Evolutionary conservation across 2,888 invertebrate species (phyloP), one percentile per base, ranked within the genome.

Genomic region (Caradrina kadenii): DNA sequence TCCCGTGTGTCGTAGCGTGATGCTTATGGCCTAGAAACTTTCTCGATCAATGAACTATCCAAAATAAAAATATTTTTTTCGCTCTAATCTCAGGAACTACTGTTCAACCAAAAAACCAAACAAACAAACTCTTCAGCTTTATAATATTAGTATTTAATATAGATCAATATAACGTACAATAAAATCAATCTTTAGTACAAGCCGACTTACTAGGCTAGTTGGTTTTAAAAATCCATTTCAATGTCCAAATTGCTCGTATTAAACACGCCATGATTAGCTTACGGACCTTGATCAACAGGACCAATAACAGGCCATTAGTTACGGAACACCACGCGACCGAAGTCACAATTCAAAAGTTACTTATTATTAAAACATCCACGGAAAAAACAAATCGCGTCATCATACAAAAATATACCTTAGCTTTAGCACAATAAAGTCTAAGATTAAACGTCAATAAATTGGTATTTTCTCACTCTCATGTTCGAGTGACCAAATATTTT

Each of bases 401-500:
- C 63, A 75, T 8, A 48, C 67, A 59, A 79, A 83, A 81, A 71
- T 49, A n/a, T 22, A 78, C 85, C 66, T 48, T 82, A 63, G 73
- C 2, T 0, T 0, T 26, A 0, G 0, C 7, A 5, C 0, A 0
- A 17, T 62, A 85, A 63, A 79, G 83, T 63, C 42, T 21, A 79
- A 79, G 69, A 64, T 84, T 39, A 61, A 15, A 60, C 71, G 70
- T 49, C 63, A 45, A 80, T 55, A 19, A 49, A 73, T 67, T 72
- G 75, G 74, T 73, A 75, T 79, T 80, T 81, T 74, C 65, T 71
- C 73, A 62, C 71, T 52, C 73, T 76, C 55, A 69, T 81, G 77
- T 74, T 72, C 48, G 59, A 87, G 82, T 88, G 88, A 86, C 87
- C 89, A 88, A 90, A 90, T 89, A 87, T 89, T 88, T 89, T 89